Evolutionary conservation across 2,888 invertebrate genomes (phyloP).

Genomic region (Pinctada fucata): DNA sequence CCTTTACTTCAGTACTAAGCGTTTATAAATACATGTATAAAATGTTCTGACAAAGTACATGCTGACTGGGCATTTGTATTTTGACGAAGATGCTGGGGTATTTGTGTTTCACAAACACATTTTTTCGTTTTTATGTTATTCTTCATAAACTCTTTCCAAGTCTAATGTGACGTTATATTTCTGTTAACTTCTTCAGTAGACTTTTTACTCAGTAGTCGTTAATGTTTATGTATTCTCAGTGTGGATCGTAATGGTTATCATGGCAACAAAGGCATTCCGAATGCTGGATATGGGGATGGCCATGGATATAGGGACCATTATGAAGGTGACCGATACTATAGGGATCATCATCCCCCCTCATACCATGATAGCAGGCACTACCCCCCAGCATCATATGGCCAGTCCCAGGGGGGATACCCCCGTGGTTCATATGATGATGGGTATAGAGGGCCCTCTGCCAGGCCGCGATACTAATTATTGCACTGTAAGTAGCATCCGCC

Average conservation of each 20-base stretch:
- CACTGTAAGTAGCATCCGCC: constrained; percentile 30
- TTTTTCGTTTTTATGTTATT: too few relatives aligned
- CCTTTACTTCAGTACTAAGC: too few relatives aligned
- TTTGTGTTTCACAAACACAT: too few relatives aligned
- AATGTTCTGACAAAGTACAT: too few relatives aligned
- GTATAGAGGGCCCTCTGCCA: constrained; percentile 25
- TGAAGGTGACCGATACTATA: constrained; percentile 26
- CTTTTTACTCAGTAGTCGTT: too few relatives aligned
- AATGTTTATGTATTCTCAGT: constrained; percentile 8
- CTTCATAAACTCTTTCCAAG: too few relatives aligned
- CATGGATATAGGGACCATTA: neutral
- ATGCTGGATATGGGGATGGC: constrained; percentile 12
- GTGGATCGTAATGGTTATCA: constrained; percentile 8
- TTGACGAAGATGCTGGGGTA: too few relatives aligned
- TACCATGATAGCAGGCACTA: constrained; percentile 27
- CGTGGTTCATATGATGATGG: neutral
- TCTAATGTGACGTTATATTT: too few relatives aligned
- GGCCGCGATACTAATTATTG: constrained; percentile 26
- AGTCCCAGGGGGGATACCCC: neutral
- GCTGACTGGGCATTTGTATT: too few relatives aligned
- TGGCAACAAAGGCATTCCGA: constrained; percentile 17
- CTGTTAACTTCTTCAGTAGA: too few relatives aligned
- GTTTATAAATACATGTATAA: too few relatives aligned
- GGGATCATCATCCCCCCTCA: constrained; percentile 26
- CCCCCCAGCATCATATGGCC: constrained; percentile 5